Percentiles rank a stretch among this genome's conserved stretches.
Conservation (phyloP, 2,888 invertebrate genomes). For the Dermolepida albohirtum region DNA sequence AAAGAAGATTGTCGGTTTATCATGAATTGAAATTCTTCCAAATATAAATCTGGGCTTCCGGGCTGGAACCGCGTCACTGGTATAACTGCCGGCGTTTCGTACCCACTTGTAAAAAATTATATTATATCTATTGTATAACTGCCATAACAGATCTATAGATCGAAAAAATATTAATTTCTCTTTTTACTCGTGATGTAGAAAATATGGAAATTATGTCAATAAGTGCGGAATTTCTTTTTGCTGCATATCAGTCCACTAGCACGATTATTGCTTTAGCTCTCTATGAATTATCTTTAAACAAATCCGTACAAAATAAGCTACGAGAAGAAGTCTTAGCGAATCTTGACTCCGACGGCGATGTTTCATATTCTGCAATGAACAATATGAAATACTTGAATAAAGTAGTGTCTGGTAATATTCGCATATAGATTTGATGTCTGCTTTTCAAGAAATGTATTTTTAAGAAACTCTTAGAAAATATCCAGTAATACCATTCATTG, state of each 20-base stretch:
- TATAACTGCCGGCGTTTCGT: too few relatives aligned
- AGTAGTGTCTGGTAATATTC: conserved; percentile 63
- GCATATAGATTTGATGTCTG: too few relatives aligned
- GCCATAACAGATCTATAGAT: too few relatives aligned
- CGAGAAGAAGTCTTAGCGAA: conserved; percentile 62
- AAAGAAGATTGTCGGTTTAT: too few relatives aligned
- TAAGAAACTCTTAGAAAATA: conserved; percentile 55
- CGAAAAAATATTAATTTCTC: too few relatives aligned
- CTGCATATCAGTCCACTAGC: conserved; percentile 69
- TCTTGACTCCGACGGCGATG: conserved; percentile 57
- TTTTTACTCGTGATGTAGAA: neutral
- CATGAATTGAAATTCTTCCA: too few relatives aligned
- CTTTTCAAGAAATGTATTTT: conserved; percentile 37
- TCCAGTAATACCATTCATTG: conserved; percentile 53
- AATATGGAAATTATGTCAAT: conserved; percentile 52
- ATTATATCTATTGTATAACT: too few relatives aligned
- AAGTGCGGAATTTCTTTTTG: conserved; percentile 66
- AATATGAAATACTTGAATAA: conserved; percentile 68
- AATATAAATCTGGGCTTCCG: too few relatives aligned
- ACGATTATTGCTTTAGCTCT: conserved; percentile 63
- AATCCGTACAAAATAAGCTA: conserved; percentile 64
- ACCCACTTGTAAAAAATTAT: too few relatives aligned
- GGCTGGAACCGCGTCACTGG: too few relatives aligned
- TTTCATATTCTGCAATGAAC: conserved; percentile 65
- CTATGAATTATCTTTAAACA: conserved; percentile 64